Conservation (phyloP, 2,113 vertebrate genomes). For the Platichthys stellatus region DNA sequence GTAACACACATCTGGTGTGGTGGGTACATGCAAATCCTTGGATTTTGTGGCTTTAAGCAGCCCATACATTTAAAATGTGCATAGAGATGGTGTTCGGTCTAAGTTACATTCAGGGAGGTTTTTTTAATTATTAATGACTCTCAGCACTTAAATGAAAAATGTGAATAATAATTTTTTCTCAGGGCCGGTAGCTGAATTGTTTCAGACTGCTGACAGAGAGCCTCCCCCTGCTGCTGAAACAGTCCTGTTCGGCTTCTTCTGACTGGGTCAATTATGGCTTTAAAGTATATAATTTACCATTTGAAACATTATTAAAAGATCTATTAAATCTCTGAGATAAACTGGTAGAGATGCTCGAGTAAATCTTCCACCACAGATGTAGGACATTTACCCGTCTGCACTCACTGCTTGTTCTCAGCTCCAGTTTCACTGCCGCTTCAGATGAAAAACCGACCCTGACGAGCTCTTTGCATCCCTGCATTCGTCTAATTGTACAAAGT, state of each 20-base stretch:
- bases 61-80: constrained; percentile 48
- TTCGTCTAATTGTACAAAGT: constrained; percentile 42
- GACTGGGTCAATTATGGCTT: too few relatives aligned
- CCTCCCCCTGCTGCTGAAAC: too few relatives aligned
- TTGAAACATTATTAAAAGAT: background rate
- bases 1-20: constrained; percentile 5
- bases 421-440: constrained; percentile 20
- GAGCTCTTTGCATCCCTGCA: constrained; percentile 20
- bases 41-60: constrained; percentile 51
- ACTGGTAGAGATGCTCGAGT: constrained; percentile 4
- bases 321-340: constrained; percentile 22
- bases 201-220: constrained; percentile 14
- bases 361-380: constrained; percentile 16
- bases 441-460: constrained; percentile 18
- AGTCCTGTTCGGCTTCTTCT: too few relatives aligned
- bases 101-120: constrained; percentile 46
- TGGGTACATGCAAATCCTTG: constrained; percentile 48
- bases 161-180: too few relatives aligned
- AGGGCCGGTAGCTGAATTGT: constrained; percentile 32
- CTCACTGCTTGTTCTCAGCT: background rate
- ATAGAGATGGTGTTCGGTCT: constrained; percentile 33
- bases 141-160: constrained; percentile 33
- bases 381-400: background rate
- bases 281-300: background rate
- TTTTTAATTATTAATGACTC: constrained; percentile 54